phyloP scores from a whole-genome alignment of 2,888 invertebrate species.

The Drosophila kuntzei region DNA sequence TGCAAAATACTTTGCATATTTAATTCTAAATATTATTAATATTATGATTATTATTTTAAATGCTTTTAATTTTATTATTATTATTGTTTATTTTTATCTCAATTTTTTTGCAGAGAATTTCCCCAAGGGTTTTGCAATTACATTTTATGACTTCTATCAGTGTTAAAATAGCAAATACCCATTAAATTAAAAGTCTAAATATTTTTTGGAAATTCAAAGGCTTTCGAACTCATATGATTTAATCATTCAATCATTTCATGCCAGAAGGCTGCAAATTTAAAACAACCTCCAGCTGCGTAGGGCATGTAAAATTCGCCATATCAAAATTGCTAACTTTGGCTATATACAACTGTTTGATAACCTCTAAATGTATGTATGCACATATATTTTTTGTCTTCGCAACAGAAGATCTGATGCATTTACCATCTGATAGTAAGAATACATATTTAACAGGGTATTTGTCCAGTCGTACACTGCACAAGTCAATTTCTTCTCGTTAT shows the following conservation, averaged over 20 bases:
- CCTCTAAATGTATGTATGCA: not conserved
- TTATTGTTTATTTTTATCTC: not conserved
- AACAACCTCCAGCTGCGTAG: too few species aligned
- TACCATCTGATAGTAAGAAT: too few species aligned
- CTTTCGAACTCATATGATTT: not conserved
- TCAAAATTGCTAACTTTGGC: not conserved
- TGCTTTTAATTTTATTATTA: not conserved
- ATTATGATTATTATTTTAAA: not conserved
- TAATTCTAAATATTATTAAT: not conserved
- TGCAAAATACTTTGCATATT: not conserved
- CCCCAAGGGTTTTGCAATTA: not conserved
- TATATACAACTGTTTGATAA: not conserved
- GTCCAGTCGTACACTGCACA: not conserved
- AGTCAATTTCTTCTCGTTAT: conserved; percentile 4
- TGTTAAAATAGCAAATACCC: not conserved
- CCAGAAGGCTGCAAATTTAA: not conserved
- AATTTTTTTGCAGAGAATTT: not conserved
- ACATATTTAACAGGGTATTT: conserved; percentile 4
- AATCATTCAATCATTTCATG: not conserved
- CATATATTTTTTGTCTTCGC: not conserved
- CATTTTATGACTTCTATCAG: not conserved
- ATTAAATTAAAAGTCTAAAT: not conserved
- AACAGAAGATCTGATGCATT: not conserved
- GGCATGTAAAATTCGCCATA: too few species aligned
- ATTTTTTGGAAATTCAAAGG: not conserved